These are phyloP conservation scores for Neoscelio sp. DNA, from an alignment of 2,888 invertebrate species.

Conservation along the genomic window DNA sequence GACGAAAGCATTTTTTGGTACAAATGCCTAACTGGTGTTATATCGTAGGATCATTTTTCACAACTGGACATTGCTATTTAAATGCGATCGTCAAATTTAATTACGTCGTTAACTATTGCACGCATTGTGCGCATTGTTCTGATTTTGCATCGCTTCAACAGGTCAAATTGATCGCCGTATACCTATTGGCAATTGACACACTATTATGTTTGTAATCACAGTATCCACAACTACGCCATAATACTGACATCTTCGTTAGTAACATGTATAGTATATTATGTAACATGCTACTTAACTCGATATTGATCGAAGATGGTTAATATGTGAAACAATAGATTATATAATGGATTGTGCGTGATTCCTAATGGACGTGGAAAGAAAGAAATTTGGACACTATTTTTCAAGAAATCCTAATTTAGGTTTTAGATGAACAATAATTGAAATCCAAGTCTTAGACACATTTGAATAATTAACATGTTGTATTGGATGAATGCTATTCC, in stretches of 20 bases:
- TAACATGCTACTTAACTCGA: constrained; percentile 12
- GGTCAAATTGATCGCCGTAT: constrained; percentile 39
- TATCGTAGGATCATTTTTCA: background rate
- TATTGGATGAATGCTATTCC: too few relatives aligned
- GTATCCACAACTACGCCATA: constrained; percentile 24
- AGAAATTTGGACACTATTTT: too few relatives aligned
- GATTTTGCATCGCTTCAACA: constrained; percentile 18
- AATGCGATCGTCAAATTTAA: background rate
- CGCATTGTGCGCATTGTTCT: constrained; percentile 6
- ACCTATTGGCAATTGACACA: constrained; percentile 31
- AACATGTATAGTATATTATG: constrained; percentile 17
- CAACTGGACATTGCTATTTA: background rate
- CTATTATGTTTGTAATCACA: constrained; percentile 44
- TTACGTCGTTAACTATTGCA: background rate
- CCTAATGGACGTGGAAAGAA: too few relatives aligned
- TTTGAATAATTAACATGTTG: too few relatives aligned
- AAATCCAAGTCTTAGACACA: too few relatives aligned
- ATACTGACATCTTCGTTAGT: constrained; percentile 34
- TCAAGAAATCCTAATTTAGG: too few relatives aligned
- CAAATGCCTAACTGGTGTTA: too few relatives aligned
- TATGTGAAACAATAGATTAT: too few relatives aligned
- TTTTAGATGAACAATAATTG: too few relatives aligned
- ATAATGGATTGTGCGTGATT: too few relatives aligned
- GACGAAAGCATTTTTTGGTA: too few relatives aligned
- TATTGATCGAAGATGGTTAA: too few relatives aligned